Conservation (phyloP, 1,140 invertebrate species). For the Vanessa tameamea region DNA sequence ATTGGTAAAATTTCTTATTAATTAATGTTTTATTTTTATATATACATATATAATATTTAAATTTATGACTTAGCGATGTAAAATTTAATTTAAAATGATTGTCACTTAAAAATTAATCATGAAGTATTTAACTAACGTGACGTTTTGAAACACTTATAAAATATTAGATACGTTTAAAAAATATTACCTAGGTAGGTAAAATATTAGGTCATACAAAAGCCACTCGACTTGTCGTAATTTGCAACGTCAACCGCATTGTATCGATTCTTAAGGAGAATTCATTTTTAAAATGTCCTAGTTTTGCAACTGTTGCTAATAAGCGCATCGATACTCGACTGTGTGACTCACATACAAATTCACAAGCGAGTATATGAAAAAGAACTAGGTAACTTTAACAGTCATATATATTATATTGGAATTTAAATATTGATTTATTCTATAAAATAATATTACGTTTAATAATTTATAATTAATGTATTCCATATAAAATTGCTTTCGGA, state of each 20-base stretch:
- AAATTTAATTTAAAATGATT: too few relatives aligned
- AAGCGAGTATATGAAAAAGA: not conserved
- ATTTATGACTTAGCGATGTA: too few relatives aligned
- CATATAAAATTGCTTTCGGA: not conserved
- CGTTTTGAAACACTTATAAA: too few relatives aligned
- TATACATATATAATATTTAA: too few relatives aligned
- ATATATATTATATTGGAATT: not conserved
- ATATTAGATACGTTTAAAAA: not conserved
- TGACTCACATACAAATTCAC: not conserved
- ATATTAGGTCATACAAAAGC: not conserved
- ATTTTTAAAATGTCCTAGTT: slow-evolving; percentile 39
- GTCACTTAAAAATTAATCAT: too few relatives aligned
- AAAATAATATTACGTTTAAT: not conserved
- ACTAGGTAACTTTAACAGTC: not conserved
- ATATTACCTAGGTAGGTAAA: not conserved
- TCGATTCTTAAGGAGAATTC: slow-evolving; percentile 38
- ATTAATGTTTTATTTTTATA: too few relatives aligned
- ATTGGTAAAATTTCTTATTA: too few relatives aligned
- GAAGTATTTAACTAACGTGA: too few relatives aligned
- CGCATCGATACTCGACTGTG: slow-evolving; percentile 13
- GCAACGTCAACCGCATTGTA: slow-evolving; percentile 33
- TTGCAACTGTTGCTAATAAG: slow-evolving; percentile 33
- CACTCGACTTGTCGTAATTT: slow-evolving; percentile 23
- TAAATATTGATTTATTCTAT: not conserved
- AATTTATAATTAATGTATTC: too few relatives aligned